Base-by-base conservation (phyloP, 1,140 invertebrate species). In the Heliconius hermathena region DNA sequence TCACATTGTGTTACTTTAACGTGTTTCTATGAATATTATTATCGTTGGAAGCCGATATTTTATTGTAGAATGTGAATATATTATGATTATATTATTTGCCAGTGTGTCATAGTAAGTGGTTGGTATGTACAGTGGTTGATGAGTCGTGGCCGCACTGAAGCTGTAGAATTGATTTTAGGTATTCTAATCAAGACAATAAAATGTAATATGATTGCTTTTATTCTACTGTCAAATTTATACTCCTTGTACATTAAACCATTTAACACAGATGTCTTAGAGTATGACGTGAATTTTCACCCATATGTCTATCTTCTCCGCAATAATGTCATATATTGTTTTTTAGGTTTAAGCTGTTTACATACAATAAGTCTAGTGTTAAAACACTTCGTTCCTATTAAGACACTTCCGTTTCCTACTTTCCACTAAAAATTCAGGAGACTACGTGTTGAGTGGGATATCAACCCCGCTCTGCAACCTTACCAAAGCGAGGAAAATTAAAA, bases 1-100 rank as follows among this genome's bases (percentile, higher is more conserved):
- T 66, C 26, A 66, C 60, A 60, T 60, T 60, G 54, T 60, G 54
- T 60, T 60, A 46, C 54, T 66, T 29, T 26, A n/a, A 66, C 60
- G 26, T 29, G 26, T 66, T 66, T 29, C 60, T 29, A 29, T 29
- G 60, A 66, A 66, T 66, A 66, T 66, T 22, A 29, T 29, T 66
- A 66, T 66, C 60, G 26, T 60, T 22, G n/a, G 8, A 60, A 60
- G n/a, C 3, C n/a, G 22, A 60, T 60, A 60, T 60, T 11, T 11
- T 60, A 60, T 60, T 66, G 60, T 66, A 29, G 26, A 66, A 26
- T 13, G 26, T 66, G 11, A 66, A 66, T 29, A 29, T 66, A 66
- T 29, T 66, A 66, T 26, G 29, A 66, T 26, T 29, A 11, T 13
- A 66, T 66, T 66, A 66, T 22, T 3, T 9, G 60, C 26, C 22